These are phyloP conservation scores for Galeopterus variegatus DNA, from an alignment of 2,113 vertebrate genomes.

Conservation along the genomic window DNA sequence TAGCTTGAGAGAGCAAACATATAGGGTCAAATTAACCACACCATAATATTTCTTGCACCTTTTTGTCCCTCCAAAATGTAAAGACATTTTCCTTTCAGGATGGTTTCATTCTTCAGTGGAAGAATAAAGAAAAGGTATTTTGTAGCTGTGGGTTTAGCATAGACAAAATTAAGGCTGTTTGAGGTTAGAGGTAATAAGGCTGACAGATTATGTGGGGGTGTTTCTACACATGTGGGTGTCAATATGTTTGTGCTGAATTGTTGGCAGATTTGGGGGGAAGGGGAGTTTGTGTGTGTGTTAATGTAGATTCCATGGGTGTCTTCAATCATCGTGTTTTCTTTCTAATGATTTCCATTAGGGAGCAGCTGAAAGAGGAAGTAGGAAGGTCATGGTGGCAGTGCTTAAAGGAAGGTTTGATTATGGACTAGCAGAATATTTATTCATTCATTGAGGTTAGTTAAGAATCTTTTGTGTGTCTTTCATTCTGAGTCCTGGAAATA, in stretches of 20 bases:
- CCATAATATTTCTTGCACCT: slow-evolving; percentile 17
- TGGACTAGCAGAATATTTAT: background rate
- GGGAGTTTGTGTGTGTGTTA: background rate
- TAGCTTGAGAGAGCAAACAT: background rate
- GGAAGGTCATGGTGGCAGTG: background rate
- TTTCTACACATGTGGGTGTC: slow-evolving; percentile 79
- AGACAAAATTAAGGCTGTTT: slow-evolving; percentile 64
- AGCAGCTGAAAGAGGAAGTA: background rate
- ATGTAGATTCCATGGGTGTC: background rate
- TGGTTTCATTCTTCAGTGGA: slow-evolving; percentile 53
- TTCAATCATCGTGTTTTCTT: slow-evolving; percentile 61
- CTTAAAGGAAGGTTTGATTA: background rate
- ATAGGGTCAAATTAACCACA: background rate
- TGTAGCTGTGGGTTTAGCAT: slow-evolving; percentile 51
- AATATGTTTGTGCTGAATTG: slow-evolving; percentile 75
- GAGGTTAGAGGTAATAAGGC: slow-evolving; percentile 67
- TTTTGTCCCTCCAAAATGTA: background rate
- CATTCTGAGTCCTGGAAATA: background rate
- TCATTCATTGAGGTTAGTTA: background rate
- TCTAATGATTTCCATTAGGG: slow-evolving; percentile 3
- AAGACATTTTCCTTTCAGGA: slow-evolving; percentile 58
- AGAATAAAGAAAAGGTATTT: slow-evolving; percentile 66
- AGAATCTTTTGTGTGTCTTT: background rate
- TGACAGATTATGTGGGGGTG: slow-evolving; percentile 71
- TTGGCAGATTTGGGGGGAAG: slow-evolving; percentile 71